Evolutionary conservation across 1,140 invertebrate species (phyloP), one percentile per base, ranked within the genome.

Genomic region (Drosophila leontia): DNA sequence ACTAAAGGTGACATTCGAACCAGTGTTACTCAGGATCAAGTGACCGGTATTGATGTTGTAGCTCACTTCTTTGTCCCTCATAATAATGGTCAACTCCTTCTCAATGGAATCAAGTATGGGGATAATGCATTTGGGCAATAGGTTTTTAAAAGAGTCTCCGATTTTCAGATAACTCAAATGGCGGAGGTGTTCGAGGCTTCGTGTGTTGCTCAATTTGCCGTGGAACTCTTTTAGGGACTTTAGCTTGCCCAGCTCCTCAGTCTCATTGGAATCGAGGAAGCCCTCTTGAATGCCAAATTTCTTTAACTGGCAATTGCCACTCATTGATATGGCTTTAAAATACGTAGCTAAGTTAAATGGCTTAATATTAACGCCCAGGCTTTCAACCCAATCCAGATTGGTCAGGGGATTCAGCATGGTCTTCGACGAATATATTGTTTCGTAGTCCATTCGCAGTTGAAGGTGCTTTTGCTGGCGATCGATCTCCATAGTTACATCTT

Each of bases 201-300:
- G 39, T 12, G 39, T 6, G 26, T 57, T 9, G 7, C 4, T 13
- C n/a, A 64, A 9, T n/a, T 17, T 34, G 17, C 61, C 51, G 0
- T 26, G 8, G 17, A 64, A 64, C 19, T 57, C 17, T 3, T 17
- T 32, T 3, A 64, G 39, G 15, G 53, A 34, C 19, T 19, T 41
- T 15, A 64, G 23, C 2, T 64, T 57, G 9, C 11, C 9, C 9
- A 64, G 19, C 17, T 57, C 61, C 17, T 23, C 15, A 6, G 61
- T 57, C 61, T 64, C 61, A 34, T 35, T 23, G 11, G 32, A 29
- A 7, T 64, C 51, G 17, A 64, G 17, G 17, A 11, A 57, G 2
- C 61, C 42, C 15, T 19, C n/a, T 0, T 15, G 8, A 15, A 63
- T n/a, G 4, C 6, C 3, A 3, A 64, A 9, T 29, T 64, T 35